phyloP scores from a whole-genome alignment of 2,113 vertebrate genomes.

The Coptodon bakossiorum region DNA sequence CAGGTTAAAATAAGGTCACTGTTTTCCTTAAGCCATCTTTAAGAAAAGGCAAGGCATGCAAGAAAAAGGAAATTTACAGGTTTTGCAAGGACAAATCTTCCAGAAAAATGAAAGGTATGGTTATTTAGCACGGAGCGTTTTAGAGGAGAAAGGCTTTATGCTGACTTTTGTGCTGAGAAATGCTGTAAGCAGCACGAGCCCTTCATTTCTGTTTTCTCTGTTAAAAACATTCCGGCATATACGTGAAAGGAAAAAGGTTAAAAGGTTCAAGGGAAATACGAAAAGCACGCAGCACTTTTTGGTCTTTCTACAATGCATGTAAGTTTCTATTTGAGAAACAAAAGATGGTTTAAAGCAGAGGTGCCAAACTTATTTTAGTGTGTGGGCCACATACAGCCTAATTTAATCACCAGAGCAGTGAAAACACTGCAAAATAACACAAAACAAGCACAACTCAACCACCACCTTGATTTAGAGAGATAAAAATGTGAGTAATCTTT shows the following conservation, averaged over 20 bases:
- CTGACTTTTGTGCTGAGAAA: neutral
- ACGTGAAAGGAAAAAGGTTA: neutral
- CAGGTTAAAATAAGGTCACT: neutral
- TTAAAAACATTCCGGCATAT: fast-evolving
- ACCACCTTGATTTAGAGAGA: fast-evolving
- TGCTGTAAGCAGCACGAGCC: neutral
- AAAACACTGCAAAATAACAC: neutral
- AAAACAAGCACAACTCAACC: neutral
- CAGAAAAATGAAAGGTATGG: neutral
- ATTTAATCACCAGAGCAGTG: neutral
- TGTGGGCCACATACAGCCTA: neutral
- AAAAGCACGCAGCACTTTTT: neutral
- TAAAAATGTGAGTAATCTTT: neutral
- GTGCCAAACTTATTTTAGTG: neutral
- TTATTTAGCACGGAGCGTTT: neutral
- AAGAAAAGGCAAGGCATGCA: neutral
- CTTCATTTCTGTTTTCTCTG: neutral
- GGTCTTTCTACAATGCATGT: neutral
- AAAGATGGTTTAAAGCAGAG: neutral
- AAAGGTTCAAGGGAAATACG: fast-evolving
- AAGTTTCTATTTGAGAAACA: neutral
- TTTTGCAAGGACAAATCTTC: neutral
- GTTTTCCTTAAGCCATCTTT: neutral
- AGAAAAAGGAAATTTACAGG: neutral
- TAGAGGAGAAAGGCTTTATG: neutral